Conservation (phyloP, 2,797 vertebrate genomes). For the Xenops minutus region DNA sequence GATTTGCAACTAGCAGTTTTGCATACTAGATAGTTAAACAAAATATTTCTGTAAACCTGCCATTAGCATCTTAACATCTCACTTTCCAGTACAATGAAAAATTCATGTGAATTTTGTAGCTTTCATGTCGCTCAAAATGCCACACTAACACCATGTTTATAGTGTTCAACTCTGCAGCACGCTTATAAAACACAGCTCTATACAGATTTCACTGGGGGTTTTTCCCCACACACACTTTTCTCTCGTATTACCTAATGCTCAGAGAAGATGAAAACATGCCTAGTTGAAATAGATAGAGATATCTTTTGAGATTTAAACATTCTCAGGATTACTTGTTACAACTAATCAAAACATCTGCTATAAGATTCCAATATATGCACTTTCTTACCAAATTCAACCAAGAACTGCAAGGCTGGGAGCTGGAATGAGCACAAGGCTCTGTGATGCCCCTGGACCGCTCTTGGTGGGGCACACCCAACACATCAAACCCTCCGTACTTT, state of each 20-base stretch:
- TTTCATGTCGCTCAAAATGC: slow-evolving; percentile 35
- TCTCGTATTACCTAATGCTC: not conserved
- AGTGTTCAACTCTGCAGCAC: not conserved
- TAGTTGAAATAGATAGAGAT: not conserved
- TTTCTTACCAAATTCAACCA: not conserved
- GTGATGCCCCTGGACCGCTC: not conserved
- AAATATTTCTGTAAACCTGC: slow-evolving; percentile 61
- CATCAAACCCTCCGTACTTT: not conserved
- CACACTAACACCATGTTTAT: slow-evolving; percentile 21
- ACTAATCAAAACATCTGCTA: slow-evolving; percentile 38
- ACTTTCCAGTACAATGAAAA: slow-evolving; percentile 59
- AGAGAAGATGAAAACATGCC: slow-evolving; percentile 1
- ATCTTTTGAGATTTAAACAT: not conserved
- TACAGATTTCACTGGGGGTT: not conserved
- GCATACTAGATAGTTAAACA: slow-evolving; percentile 54
- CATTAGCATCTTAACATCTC: slow-evolving; percentile 59
- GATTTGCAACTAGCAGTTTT: slow-evolving; percentile 27
- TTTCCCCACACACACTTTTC: not conserved
- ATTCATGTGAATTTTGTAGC: slow-evolving; percentile 42
- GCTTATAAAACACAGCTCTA: slow-evolving; percentile 36
- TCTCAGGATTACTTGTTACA: not conserved
- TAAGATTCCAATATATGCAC: not conserved
- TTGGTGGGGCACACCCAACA: not conserved
- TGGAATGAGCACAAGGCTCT: not conserved
- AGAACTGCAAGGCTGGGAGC: not conserved